Conservation (phyloP, 2,113 vertebrate species). For the Spermophilus dauricus region DNA sequence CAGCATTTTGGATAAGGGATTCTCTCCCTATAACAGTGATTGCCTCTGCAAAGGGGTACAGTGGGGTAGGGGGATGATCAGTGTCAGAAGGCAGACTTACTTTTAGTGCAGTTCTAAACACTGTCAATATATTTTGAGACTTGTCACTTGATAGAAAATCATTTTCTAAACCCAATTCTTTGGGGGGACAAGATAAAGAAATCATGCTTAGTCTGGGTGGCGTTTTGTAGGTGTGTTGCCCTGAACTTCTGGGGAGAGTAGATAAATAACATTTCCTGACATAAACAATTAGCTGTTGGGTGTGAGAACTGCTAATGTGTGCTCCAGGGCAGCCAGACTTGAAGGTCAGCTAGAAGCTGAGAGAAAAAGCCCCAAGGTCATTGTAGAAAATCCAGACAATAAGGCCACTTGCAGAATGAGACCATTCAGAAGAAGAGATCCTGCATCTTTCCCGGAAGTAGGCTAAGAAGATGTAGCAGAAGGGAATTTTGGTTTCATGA, state of each 20-base stretch:
- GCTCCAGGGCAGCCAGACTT: conserved; percentile 12
- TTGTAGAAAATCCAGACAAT: not conserved
- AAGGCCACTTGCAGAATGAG: not conserved
- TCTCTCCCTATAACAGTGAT: not conserved
- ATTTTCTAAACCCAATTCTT: not conserved
- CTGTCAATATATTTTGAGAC: not conserved
- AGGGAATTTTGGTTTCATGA: not conserved
- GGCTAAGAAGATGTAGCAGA: not conserved
- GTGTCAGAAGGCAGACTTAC: not conserved
- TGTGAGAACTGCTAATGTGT: not conserved
- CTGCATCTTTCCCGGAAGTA: not conserved
- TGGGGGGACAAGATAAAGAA: not conserved
- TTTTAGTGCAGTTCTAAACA: not conserved
- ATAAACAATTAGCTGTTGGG: not conserved
- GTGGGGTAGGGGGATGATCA: not conserved
- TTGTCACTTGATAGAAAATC: not conserved
- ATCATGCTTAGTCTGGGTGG: fast-evolving
- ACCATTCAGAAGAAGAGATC: not conserved
- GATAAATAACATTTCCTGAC: conserved; percentile 27
- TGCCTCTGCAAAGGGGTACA: not conserved
- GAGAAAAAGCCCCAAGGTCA: conserved; percentile 49
- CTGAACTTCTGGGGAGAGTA: not conserved
- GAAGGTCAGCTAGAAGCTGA: conserved; percentile 35
- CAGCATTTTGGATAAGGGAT: not conserved
- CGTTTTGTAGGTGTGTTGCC: not conserved